These are phyloP conservation scores for Metallyticus violacea DNA, from an alignment of 2,888 invertebrate species.

Conservation along the genomic window DNA sequence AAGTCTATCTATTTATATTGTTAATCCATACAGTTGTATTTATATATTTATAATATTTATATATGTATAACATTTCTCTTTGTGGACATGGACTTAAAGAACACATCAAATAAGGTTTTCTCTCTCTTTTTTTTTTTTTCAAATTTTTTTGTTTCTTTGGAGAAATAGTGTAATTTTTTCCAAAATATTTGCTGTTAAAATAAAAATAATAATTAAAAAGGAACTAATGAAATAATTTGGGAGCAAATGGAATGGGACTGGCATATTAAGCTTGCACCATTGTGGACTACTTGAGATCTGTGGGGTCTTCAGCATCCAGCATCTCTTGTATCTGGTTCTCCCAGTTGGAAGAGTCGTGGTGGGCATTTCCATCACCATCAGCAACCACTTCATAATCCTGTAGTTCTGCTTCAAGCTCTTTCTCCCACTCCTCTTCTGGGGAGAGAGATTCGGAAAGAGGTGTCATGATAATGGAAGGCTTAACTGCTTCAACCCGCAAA, in stretches of 20 bases:
- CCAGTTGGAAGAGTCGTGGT: conserved; percentile 58
- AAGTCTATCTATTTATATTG: not conserved
- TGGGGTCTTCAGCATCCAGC: conserved; percentile 56
- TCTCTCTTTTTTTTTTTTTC: not conserved
- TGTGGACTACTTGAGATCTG: conserved; percentile 53
- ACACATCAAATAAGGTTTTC: conserved; percentile 2
- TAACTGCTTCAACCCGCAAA: conserved; percentile 3
- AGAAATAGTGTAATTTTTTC: conserved; percentile 1
- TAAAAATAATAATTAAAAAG: not conserved
- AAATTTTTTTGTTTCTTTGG: not conserved
- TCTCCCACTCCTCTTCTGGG: conserved; percentile 90
- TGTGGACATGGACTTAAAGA: not conserved
- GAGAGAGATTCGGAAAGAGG: conserved; percentile 42
- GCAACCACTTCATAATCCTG: conserved; percentile 91
- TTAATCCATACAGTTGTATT: not conserved
- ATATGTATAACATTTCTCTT: not conserved
- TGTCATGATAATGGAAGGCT: conserved; percentile 33
- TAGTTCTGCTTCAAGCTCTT: conserved; percentile 90
- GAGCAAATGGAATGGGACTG: not conserved
- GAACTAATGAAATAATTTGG: not conserved
- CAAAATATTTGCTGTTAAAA: not conserved
- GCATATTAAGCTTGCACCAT: not conserved
- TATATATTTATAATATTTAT: not conserved
- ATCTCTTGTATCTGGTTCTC: conserved; percentile 70
- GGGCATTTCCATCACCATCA: conserved; percentile 50